Base-by-base conservation (phyloP, 2,888 invertebrate genomes). In the Rhaphigaster nebulosa region DNA sequence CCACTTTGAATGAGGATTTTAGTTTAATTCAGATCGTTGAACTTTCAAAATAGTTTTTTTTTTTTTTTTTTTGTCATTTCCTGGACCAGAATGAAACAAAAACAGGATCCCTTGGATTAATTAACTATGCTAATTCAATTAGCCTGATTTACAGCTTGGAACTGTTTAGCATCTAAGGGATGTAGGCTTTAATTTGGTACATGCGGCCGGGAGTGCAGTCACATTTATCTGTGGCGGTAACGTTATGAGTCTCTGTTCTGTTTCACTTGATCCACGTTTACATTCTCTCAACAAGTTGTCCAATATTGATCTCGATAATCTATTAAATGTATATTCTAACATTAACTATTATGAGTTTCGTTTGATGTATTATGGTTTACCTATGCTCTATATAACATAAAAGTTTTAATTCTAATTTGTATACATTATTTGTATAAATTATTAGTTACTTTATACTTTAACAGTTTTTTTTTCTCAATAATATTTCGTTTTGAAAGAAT, bases 121-220 rank as follows among this genome's bases (percentile, higher is more conserved):
- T 65, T 65, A 76, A 76, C 34, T 76, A 76, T 76, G 70, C 70
- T 76, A 76, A 76, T 76, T 76, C 34, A 76, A 76, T 76, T 76
- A 76, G 38, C 20, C 70, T 76, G 70, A 76, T 76, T 76, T 76
- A 38, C 10, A 76, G 38, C 10, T 65, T 1, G 70, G 38, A 10
- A 38, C 70, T 76, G 70, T 76, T 76, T 76, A 76, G 70, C 70
- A 76, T 76, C 70, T 76, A 34, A 76, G 34, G 34, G 70, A 29
- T 76, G 70, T 34, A 76, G 20, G 70, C 34, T 76, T 76, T 76
- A 76, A 76, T 76, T 76, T 29, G 70, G 20, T 76, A 76, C 70
- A 76, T 76, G 70, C 70, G 20, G 70, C 65, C 13, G 15, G 18
- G 18, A 8, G 65, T 65, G 26, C 70, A 38, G 70, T 34, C 70